Percentiles rank a stretch among this genome's conserved stretches.
These are phyloP conservation scores for Gephyroberyx darwinii DNA, from an alignment of 2,797 vertebrate species.

Conservation along the genomic window DNA sequence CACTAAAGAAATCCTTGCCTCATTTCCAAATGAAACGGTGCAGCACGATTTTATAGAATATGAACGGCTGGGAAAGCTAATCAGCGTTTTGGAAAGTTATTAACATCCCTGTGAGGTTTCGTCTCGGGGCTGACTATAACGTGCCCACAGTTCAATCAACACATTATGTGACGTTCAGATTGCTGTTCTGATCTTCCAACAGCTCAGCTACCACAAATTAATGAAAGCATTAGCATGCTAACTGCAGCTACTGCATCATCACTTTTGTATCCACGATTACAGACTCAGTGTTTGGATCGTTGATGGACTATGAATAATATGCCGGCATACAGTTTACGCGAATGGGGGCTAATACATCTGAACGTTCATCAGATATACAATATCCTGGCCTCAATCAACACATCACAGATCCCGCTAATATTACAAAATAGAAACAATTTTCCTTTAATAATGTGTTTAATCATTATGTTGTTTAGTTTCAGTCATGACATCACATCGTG, in stretches of 20 bases:
- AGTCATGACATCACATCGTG: too few species aligned
- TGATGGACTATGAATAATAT: slow-evolving; percentile 71
- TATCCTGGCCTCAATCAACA: slow-evolving; percentile 41
- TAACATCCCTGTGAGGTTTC: slow-evolving; percentile 71
- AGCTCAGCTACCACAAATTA: slow-evolving; percentile 71
- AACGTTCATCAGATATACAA: slow-evolving; percentile 59
- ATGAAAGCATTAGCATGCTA: slow-evolving; percentile 75
- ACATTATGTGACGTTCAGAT: slow-evolving; percentile 72
- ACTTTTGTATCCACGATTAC: slow-evolving; percentile 65
- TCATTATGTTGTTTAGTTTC: background rate
- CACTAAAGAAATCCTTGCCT: slow-evolving; percentile 60
- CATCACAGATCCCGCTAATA: slow-evolving; percentile 28
- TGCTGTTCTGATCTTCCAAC: slow-evolving; percentile 73
- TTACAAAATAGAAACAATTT: slow-evolving; percentile 15
- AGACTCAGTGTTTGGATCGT: slow-evolving; percentile 54
- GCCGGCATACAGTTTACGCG: slow-evolving; percentile 50
- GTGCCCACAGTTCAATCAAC: slow-evolving; percentile 77
- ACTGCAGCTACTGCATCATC: slow-evolving; percentile 69
- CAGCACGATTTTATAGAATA: slow-evolving; percentile 63
- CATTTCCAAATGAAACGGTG: slow-evolving; percentile 66
- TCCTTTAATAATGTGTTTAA: slow-evolving; percentile 34
- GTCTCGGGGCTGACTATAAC: slow-evolving; percentile 72
- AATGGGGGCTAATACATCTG: slow-evolving; percentile 53
- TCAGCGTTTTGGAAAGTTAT: slow-evolving; percentile 74
- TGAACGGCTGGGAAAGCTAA: slow-evolving; percentile 70